phyloP scores from a whole-genome alignment of 2,113 vertebrate species.

The Rissa tridactyla region DNA sequence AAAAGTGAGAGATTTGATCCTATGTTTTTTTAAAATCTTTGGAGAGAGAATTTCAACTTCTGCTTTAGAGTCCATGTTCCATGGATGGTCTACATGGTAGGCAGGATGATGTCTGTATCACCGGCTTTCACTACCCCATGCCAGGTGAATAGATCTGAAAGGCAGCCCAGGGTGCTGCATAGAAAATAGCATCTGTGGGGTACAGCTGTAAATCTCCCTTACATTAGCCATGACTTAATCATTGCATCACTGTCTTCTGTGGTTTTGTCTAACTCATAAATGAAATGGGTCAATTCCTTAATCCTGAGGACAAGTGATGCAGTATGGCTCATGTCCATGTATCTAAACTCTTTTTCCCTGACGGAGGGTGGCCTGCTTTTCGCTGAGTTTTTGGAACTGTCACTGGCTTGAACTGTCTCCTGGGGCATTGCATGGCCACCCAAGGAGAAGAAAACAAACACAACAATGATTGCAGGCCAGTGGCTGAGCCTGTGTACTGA shows the following conservation, averaged over 20 bases:
- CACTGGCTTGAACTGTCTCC: not conserved
- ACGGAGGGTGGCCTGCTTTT: conserved; percentile 8
- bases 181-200: not conserved
- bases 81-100: not conserved
- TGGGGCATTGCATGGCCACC: not conserved
- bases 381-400: not conserved
- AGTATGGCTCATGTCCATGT: not conserved
- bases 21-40: not conserved
- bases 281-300: not conserved
- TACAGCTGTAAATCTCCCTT: not conserved
- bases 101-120: not conserved
- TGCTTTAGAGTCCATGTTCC: not conserved
- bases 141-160: not conserved
- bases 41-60: not conserved
- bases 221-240: not conserved
- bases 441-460: conserved; percentile 42
- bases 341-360: not conserved
- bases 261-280: not conserved
- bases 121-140: not conserved
- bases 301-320: not conserved
- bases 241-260: not conserved
- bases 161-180: fast-evolving
- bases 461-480: not conserved
- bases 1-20: not conserved
- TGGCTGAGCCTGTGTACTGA: not conserved